Base-by-base conservation (phyloP, 2,797 vertebrate genomes). In the Erethizon dorsatum region DNA sequence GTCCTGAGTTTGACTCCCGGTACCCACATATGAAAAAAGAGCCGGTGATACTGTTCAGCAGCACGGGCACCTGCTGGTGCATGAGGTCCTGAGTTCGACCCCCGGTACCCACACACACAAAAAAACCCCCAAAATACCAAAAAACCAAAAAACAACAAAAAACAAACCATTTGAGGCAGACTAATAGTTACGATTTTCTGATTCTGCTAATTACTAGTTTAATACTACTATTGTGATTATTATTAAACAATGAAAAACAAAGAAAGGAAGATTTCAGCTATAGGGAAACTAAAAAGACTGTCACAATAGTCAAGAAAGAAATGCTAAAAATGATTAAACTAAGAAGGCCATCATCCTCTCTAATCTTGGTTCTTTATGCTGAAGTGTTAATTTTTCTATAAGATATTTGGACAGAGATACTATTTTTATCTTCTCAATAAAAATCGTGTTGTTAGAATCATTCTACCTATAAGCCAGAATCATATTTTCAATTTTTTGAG, bases 331-430 rank as follows among this genome's bases (percentile, higher is more conserved):
- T 47, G 69, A 69, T n/a, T n/a, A 69, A 69, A 33, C 33, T 41
- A 41, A 41, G 37, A 41, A 69, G 69, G 22, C 8, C 26, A 86
- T 92, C 26, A 8, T 95, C 89, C 41, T 92, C 41, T 92, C 37
- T 90, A 33, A 61, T 69, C 47, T 86, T 52, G 79, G 88, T 73
- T 6, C 6, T 73, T 78, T 77, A 50, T 56, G 52, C 17, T 90
- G n/a, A 69, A 56, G 17, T 77, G n/a, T 79, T 93, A 77, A 41
- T 52, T 89, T 83, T 89, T 91, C 33, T 91, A 18, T 78, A 52
- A 89, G 50, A 24, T 88, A 90, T 75, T 73, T 88, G 45, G 47
- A 86, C 77, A 96, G 56, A 84, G 84, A 87, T 91, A 15, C 28
- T 45, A 24, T 82, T 63, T 91, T 91, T 82, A 52, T 71, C 14